Base-by-base conservation (phyloP, 1,140 invertebrate genomes). In the Wasmannia auropunctata region DNA sequence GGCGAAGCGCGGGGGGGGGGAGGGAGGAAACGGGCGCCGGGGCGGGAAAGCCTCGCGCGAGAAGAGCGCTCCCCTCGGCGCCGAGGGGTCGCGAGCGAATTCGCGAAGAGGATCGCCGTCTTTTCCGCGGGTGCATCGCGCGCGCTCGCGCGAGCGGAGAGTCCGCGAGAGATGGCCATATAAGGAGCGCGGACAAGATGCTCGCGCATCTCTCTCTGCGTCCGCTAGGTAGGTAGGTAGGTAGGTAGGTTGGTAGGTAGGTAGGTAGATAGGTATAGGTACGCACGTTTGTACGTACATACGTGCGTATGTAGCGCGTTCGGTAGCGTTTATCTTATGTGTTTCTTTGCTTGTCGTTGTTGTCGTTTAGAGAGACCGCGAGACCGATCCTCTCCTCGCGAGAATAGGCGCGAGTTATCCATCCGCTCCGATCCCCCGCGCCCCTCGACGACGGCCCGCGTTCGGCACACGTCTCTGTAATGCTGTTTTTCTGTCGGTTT, bases 71-170 rank as follows among this genome's bases (percentile, higher is more conserved):
- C 3, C 5, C 43, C 14, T n/a, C 14, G 70, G 22, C 7, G 19
- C 19, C 72, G 19, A 74, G 46, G 63, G 85, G 75, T 77, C 86
- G 88, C 92, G 91, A 25, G 31, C 92, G 92, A 94, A 93, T 93
- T 94, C 93, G 93, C 93, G 92, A 94, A 8, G 93, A 94, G 92
- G 93, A 93, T 92, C n/a, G 90, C 91, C 92, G n/a, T 54, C 91
- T 93, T 67, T 37, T 93, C 90, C 91, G 90, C 91, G 91, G 92
- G 91, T 90, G 84, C 85, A 63, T 76, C 84, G 81, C 56, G 74
- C 56, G 56, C 37, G 62, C 74, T 76, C 75, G 75, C 75, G 75
- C 91, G 91, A 92, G 92, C 90, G 93, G 88, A 93, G 89, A 93
- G 89, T 87, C 92, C 87, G 91, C 88, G 90, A 89, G 90, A 80